A percentile compares a stretch with the other conserved stretches of the same genome.
These are phyloP conservation scores for Acronicta psi DNA, from an alignment of 2,888 invertebrate genomes.

Conservation along the genomic window DNA sequence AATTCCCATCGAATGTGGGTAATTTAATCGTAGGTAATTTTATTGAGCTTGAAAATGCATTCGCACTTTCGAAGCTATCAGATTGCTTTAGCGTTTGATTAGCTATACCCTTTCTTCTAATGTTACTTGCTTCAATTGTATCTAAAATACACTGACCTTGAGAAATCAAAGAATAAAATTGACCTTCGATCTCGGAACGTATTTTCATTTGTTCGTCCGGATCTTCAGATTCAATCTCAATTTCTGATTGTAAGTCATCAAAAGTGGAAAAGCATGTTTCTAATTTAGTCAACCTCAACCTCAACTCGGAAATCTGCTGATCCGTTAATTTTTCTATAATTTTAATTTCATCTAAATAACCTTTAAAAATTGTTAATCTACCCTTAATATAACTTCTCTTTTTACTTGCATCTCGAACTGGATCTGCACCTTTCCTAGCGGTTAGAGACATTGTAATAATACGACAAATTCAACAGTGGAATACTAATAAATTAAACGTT, in stretches of 20 bases:
- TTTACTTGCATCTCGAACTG: background rate
- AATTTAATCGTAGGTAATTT: no score
- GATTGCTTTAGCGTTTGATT: no score
- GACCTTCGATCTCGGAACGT: background rate
- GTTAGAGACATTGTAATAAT: no score
- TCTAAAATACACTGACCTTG: conserved; percentile 16
- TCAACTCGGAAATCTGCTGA: conserved; percentile 12
- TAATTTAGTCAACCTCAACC: conserved; percentile 14
- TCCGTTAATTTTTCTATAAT: conserved; percentile 4
- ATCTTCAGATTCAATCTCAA: conserved; percentile 19
- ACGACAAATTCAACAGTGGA: no score
- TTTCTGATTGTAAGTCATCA: conserved; percentile 18
- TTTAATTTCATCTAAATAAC: conserved; percentile 3
- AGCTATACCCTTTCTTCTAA: no score
- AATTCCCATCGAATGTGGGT: no score
- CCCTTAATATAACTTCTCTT: conserved; percentile 12
- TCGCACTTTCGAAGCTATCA: no score
- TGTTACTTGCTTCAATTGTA: conserved; percentile 5
- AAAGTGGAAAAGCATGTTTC: conserved; percentile 16
- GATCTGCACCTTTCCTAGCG: conserved; percentile 1
- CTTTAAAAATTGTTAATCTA: conserved; percentile 17
- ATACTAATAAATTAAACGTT: no score
- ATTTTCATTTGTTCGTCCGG: conserved; percentile 12
- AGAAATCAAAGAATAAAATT: conserved; percentile 12
- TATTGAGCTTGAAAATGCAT: no score